Evolutionary conservation across 2,113 vertebrate genomes (phyloP).

Genomic region (Eulacestoma nigropectus): DNA sequence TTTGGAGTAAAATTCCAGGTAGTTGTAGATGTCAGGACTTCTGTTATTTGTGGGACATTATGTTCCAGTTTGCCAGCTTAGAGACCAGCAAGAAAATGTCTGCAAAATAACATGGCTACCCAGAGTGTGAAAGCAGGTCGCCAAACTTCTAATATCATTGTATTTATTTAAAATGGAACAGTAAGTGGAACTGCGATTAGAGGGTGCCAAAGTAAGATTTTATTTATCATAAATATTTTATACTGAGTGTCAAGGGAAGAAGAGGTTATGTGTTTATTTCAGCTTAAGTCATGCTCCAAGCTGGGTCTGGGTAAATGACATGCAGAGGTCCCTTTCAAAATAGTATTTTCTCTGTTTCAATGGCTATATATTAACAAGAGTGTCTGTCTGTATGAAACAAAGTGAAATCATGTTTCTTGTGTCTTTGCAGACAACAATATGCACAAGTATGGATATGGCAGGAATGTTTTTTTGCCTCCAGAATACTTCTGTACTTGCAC

Average conservation of each 20-base stretch:
- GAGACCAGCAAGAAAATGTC: background rate
- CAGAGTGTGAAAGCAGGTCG: background rate
- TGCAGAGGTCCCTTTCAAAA: background rate
- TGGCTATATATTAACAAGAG: background rate
- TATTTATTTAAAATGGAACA: background rate
- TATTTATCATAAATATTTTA: slow-evolving; percentile 8
- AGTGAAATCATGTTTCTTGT: background rate
- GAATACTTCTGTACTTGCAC: background rate
- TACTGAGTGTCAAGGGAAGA: background rate
- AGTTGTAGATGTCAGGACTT: background rate
- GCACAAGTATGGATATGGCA: background rate
- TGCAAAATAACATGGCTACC: background rate
- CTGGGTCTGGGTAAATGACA: background rate
- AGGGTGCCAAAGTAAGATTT: background rate
- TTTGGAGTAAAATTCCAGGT: background rate
- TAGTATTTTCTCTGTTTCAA: background rate
- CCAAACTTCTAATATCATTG: background rate
- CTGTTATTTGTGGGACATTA: background rate
- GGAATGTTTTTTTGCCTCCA: background rate
- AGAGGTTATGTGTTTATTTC: background rate
- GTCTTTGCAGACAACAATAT: background rate
- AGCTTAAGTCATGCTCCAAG: background rate
- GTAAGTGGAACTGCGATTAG: background rate
- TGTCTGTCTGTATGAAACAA: background rate
- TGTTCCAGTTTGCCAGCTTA: background rate